A percentile compares a stretch with the other conserved stretches of the same genome.
These are phyloP conservation scores for Eurosta solidaginis DNA, from an alignment of 1,140 invertebrate genomes.

Conservation along the genomic window DNA sequence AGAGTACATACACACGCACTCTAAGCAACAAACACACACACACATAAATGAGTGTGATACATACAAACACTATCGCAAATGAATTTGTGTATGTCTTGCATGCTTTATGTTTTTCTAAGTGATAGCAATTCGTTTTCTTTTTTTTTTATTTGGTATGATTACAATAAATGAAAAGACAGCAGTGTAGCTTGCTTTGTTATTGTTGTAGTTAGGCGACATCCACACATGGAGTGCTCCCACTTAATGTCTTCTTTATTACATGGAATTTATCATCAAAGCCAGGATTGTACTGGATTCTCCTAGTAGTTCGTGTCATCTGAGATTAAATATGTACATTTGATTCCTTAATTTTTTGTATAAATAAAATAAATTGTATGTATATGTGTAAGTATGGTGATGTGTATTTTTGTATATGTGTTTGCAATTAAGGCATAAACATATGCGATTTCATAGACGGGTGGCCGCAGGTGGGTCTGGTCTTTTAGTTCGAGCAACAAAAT, in stretches of 20 bases:
- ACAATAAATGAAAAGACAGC: neutral
- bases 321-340: slow-evolving; percentile 7
- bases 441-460: no score
- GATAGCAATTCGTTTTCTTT: neutral
- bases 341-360: neutral
- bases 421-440: no score
- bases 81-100: neutral
- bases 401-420: no score
- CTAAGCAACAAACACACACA: neutral
- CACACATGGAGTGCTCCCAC: neutral
- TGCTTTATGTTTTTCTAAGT: neutral
- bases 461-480: no score
- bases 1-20: neutral
- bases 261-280: slow-evolving; percentile 20
- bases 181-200: no score
- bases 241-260: slow-evolving; percentile 26
- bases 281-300: slow-evolving; percentile 4
- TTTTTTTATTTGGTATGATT: neutral
- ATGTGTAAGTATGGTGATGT: neutral
- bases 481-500: no score
- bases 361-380: neutral
- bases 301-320: neutral
- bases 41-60: neutral
- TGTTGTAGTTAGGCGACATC: neutral
- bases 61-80: no score